These are phyloP conservation scores for Calypte anna DNA, from an alignment of 2,113 vertebrate genomes.

Conservation along the genomic window DNA sequence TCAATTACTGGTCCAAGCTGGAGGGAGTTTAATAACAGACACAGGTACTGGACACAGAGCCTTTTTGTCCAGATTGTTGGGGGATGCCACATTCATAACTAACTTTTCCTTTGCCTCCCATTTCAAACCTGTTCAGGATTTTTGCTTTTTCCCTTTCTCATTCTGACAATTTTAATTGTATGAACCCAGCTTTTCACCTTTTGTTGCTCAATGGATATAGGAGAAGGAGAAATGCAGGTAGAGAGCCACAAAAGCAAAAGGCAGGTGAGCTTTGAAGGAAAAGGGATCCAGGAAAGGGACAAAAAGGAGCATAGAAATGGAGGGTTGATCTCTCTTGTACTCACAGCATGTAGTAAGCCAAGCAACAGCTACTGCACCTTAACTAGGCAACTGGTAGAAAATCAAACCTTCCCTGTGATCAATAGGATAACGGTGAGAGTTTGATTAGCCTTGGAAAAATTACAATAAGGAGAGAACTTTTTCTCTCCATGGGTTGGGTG, in stretches of 20 bases:
- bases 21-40: background rate
- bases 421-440: slow-evolving; percentile 58
- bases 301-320: slow-evolving; percentile 63
- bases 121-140: slow-evolving; percentile 7
- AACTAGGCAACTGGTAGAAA: slow-evolving; percentile 63
- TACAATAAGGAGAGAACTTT: slow-evolving; percentile 70
- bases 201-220: slow-evolving; percentile 42
- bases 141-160: slow-evolving; percentile 2
- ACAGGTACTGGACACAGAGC: background rate
- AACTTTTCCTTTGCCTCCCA: slow-evolving; percentile 35
- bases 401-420: slow-evolving; percentile 68
- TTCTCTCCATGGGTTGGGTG: slow-evolving; percentile 52
- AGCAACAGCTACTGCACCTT: slow-evolving; percentile 68
- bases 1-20: background rate
- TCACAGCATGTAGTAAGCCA: slow-evolving; percentile 67
- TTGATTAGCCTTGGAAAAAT: slow-evolving; percentile 70
- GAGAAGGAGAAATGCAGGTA: slow-evolving; percentile 60
- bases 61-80: background rate
- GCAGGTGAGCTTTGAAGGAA: slow-evolving; percentile 69
- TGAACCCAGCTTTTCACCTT: slow-evolving; percentile 63
- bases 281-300: slow-evolving; percentile 54
- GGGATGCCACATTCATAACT: background rate
- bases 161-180: slow-evolving; percentile 54
- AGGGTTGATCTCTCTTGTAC: slow-evolving; percentile 67
- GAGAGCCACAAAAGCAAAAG: slow-evolving; percentile 60